Percentiles rank a stretch among this genome's conserved stretches.
These are phyloP conservation scores for Poicephalus meyeri DNA, from an alignment of 2,113 vertebrate species.

Conservation along the genomic window DNA sequence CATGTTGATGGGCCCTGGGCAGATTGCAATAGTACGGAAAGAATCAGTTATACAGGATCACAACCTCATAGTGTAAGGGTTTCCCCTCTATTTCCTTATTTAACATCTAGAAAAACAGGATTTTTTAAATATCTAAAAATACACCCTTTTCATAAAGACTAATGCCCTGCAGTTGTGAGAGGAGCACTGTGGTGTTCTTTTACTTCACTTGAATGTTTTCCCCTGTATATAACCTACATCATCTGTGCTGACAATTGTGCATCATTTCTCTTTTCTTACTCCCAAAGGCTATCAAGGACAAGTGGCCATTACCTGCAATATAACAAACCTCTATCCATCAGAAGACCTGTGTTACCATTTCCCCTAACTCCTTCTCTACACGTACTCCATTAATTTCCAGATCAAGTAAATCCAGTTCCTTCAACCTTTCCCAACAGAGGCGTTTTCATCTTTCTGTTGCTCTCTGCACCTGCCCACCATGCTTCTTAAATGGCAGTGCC, in stretches of 20 bases:
- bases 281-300: neutral
- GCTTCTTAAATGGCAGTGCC: neutral
- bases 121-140: neutral
- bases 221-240: neutral
- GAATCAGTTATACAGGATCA: neutral
- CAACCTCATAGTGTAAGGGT: neutral
- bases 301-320: neutral
- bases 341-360: neutral
- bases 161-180: neutral
- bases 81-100: neutral
- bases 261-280: neutral
- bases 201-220: neutral
- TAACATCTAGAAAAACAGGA: neutral
- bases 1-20: neutral
- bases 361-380: neutral
- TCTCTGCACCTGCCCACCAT: neutral
- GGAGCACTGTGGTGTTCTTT: neutral
- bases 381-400: neutral
- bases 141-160: neutral
- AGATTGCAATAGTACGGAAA: neutral
- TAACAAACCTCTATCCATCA: neutral
- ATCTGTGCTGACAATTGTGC: neutral
- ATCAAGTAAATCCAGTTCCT: neutral
- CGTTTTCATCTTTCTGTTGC: neutral
- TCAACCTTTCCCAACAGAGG: neutral